Evolutionary conservation across 2,113 vertebrate species (phyloP).

Genomic region (Alligator mississippiensis): DNA sequence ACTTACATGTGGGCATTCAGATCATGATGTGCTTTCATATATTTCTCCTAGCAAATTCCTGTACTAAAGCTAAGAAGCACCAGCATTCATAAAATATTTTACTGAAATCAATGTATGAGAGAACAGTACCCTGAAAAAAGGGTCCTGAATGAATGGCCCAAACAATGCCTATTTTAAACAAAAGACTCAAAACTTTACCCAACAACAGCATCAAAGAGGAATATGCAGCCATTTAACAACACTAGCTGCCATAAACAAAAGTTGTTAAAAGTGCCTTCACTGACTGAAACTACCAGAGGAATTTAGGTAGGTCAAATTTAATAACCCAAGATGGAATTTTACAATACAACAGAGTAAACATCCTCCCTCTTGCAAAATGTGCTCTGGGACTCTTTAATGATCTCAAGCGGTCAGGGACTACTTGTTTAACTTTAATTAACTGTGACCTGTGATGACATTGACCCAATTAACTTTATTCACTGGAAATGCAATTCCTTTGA

Average conservation of each 20-base stretch:
- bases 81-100: background rate
- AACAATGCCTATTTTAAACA: background rate
- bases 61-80: background rate
- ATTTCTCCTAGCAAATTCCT: background rate
- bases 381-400: too few relatives aligned
- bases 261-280: background rate
- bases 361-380: too few relatives aligned
- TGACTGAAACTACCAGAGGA: background rate
- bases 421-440: too few relatives aligned
- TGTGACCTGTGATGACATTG: too few relatives aligned
- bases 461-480: too few relatives aligned
- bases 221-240: background rate
- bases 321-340: too few relatives aligned
- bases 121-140: background rate
- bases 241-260: background rate
- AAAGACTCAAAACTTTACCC: background rate
- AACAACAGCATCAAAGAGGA: background rate
- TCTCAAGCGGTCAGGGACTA: too few relatives aligned
- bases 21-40: background rate
- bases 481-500: too few relatives aligned
- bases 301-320: too few relatives aligned
- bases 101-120: background rate
- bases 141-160: background rate
- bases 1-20: background rate
- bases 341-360: too few relatives aligned